Conservation (phyloP, 1,140 invertebrate species). For the Trypoxylus dichotomus region DNA sequence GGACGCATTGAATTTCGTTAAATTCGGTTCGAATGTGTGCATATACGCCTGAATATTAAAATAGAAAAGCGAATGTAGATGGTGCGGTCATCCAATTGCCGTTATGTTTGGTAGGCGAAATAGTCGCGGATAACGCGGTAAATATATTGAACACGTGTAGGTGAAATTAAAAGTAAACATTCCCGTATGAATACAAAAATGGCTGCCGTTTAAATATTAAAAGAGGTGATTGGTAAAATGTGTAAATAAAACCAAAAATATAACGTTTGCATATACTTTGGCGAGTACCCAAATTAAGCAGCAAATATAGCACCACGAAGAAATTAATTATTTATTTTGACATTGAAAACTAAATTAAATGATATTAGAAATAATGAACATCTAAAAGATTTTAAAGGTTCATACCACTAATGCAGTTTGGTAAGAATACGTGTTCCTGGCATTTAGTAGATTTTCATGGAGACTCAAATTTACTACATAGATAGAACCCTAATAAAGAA, state of each 20-base stretch:
- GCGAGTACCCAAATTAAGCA: no score
- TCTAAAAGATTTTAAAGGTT: no score
- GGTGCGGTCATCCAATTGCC: neutral
- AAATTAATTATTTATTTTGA: no score
- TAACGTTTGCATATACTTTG: neutral
- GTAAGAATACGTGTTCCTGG: no score
- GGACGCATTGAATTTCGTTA: neutral
- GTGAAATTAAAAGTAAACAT: slow-evolving; percentile 3
- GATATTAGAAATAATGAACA: no score
- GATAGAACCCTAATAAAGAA: no score
- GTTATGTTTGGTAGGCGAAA: neutral
- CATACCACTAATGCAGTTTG: no score
- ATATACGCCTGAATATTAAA: neutral
- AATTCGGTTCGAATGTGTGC: neutral
- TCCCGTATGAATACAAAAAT: neutral
- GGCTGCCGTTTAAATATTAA: neutral
- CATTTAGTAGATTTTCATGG: no score
- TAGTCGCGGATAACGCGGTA: neutral
- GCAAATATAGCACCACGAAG: no score
- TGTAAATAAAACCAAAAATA: neutral
- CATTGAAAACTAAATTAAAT: no score
- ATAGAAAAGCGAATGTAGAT: neutral
- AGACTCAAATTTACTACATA: no score
- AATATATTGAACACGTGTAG: neutral
- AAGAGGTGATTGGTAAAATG: neutral